Base-by-base conservation (phyloP, 2,888 invertebrate species). In the Agrotis segetum region DNA sequence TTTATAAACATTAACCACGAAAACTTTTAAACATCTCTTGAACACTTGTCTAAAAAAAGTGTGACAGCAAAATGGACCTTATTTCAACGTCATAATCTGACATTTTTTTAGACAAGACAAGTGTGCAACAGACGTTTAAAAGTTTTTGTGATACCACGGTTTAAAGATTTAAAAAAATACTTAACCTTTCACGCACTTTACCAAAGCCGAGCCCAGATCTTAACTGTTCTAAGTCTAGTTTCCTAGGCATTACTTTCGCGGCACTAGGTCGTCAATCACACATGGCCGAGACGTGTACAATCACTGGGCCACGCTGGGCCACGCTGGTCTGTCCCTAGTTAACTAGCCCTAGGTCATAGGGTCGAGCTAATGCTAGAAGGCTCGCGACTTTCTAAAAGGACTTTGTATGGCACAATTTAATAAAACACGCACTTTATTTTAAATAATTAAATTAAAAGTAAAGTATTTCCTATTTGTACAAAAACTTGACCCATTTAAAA, bases 191-290 rank as follows among this genome's bases (percentile, higher is more conserved):
- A 13, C 55, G 6, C 13, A 50, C 16, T 3, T n/a, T 19, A 24
- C 14, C 16, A 24, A 53, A 21, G 29, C 21, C 0, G 52, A 62
- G 17, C 6, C 19, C 55, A 46, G 11, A 2, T 9, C 29, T 29
- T 49, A 49, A 49, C 9, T 11, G 7, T 14, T 1, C 34, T 13
- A 6, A 6, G 14, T n/a, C 24, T 44, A 53, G 6, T 61, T 40
- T 13, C 19, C 6, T 7, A 55, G 71, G n/a, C 56, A 34, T 34
- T 67, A 69, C 73, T 79, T 82, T 79, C 85, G 34, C 71, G 47
- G 21, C 75, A 84, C 47, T 85, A 44, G 74, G 83, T 69, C 85
- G 71, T 83, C 83, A 85, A 83, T 83, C 83, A 83, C 56, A 73
- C 1, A 61, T 55, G 49, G 19, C 77, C 53, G 82, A 78, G 82